Evolutionary conservation across 2,113 vertebrate species (phyloP), one percentile per base, ranked within the genome.

Genomic region (Periophthalmodon schlosseri): DNA sequence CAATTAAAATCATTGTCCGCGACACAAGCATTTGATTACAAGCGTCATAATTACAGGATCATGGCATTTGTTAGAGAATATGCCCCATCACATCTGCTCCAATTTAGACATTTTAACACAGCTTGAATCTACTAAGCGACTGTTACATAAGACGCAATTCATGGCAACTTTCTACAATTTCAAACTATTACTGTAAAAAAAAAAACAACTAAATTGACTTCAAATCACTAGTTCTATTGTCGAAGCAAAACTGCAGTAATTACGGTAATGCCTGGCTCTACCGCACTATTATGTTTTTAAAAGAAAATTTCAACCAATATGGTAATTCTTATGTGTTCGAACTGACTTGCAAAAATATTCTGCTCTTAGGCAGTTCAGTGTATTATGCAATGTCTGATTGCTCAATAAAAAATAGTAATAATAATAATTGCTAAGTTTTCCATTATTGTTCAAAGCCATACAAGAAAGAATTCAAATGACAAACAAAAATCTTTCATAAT

Each of bases 161-260:
- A 39, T 8, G 8, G 16, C 16, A n/a, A 34, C 63, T 65, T 65
- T 65, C 34, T 20, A n/a, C 18, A 20, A 44, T 65, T 65, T 39
- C 33, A 44, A n/a, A 65, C 34, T 5, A n/a, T 44, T 44, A 65
- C 16, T 12, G 18, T 11, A 1, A 44, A 20, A 65, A 65, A 39
- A 11, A 20, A 65, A 65, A 39, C 3, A 9, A 21, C 13, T 8
- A 16, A 33, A 64, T 64, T 64, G 28, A 36, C 14, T 64, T 64
- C 28, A 65, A 65, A 65, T 65, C 9, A 21, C 34, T 11, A 20
- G 34, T 13, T 65, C 63, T 12, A 65, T 65, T 65, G 63, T 65
- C 9, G 10, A 44, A n/a, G 20, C 63, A 6, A 15, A 65, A 65
- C 34, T 65, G 63, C 33, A 2, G 33, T 16, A 64, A 64, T 64